Conservation (phyloP, 2,888 invertebrate genomes). For the Lydus trimaculatus region DNA sequence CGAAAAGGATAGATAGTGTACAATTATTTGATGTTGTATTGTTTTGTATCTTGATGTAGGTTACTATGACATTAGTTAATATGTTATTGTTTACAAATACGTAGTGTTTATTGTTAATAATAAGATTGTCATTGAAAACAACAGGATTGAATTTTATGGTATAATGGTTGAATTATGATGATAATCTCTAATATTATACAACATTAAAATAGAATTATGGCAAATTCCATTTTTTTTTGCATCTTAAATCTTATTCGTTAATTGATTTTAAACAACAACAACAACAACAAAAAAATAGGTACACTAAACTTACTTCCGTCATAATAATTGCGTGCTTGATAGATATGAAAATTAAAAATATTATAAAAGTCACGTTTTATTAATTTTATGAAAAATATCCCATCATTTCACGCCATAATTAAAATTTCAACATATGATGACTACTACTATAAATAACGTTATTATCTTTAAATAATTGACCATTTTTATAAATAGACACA, state of each 20-base stretch:
- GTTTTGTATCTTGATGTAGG: constrained; percentile 14
- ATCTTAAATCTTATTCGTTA: background rate
- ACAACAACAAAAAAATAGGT: too few species aligned
- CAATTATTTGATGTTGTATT: constrained; percentile 10
- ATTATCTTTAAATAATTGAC: too few species aligned
- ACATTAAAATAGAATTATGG: background rate
- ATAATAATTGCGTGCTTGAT: too few species aligned
- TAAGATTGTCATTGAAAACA: constrained; percentile 14
- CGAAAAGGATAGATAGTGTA: background rate
- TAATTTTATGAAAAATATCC: background rate
- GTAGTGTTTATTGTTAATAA: constrained; percentile 16
- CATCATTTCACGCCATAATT: background rate
- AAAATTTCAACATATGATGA: background rate
- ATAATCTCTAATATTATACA: background rate
- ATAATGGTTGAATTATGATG: background rate
- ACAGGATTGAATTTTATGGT: background rate
- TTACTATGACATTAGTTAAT: constrained; percentile 22
- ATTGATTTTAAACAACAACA: background rate
- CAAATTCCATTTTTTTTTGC: background rate
- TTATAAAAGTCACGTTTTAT: background rate
- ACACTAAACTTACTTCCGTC: too few species aligned
- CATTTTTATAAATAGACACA: too few species aligned
- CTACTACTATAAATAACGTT: too few species aligned
- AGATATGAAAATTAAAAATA: too few species aligned
- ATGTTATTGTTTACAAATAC: constrained; percentile 10